Base-by-base conservation (phyloP, 2,888 invertebrate species). In the Matsumyia berberina region DNA sequence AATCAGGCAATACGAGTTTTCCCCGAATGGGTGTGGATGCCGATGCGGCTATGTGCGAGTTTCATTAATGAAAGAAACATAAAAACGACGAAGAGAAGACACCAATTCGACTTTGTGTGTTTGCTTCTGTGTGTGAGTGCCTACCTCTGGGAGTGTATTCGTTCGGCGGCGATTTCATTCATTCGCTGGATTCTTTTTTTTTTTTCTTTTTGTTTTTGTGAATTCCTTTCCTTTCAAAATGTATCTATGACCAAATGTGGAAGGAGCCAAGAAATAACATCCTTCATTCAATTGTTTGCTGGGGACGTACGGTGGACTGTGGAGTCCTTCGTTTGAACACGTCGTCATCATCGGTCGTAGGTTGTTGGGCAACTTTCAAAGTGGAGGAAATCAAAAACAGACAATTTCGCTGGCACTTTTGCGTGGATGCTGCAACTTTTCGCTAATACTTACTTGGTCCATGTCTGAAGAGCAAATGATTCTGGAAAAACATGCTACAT, bases 1-100 rank as follows among this genome's bases (percentile, higher is more conserved):
- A 85, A 85, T 85, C 85, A 85, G 64, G 85, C 85, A 85, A 83
- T 80, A 85, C 80, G 69, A 80, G 85, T 80, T 80, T 78, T 78
- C 62, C 78, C 70, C 60, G 80, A 74, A 85, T 80, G 64, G 62
- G 31, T 85, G 73, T 74, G 69, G 19, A 58, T 60, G 39, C 39
- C 66, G 19, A 58, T 60, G 39, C 39, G 70, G 4, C 1, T 70
- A 80, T 76, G 53, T 85, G 74, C 49, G 85, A 66, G 80, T 85
- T 85, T 85, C 74, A 85, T 85, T 85, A 85, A 85, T 80, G 69
- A 85, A 85, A 74, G 85, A 74, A 67, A 69, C 57, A 70, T 58
- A 53, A 62, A 79, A 57, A 66, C 57, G 53, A 57, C 37, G 51
- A 49, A 49, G 42, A 42, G 19, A 35, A 33, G 15, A 66, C 53